Base-by-base conservation (phyloP, 2,113 vertebrate genomes). In the Elachura formosa region DNA sequence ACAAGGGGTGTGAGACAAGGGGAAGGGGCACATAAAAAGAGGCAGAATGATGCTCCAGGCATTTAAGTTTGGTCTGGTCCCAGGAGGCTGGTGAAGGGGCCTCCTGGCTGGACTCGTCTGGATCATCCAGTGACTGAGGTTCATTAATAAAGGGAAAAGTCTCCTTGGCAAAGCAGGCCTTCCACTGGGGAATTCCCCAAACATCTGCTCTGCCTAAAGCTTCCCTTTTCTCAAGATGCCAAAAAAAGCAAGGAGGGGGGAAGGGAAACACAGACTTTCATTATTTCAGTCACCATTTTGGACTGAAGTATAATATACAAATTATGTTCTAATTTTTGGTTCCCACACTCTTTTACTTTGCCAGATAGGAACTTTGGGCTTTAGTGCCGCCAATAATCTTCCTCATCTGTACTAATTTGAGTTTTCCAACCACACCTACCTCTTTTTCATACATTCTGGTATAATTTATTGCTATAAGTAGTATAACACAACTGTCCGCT, bases 131-230 rank as follows among this genome's bases (percentile, higher is more conserved):
- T 73, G 75, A 46, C 54, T 89, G 78, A 76, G 36, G 21, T 45
- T 96, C 85, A 73, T 62, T 81, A 93, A 86, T 67, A 86, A 83
- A 89, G 72, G 56, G 52, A 94, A 90, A 90, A 93, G 62, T 78
- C 88, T 95, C 83, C 46, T 81, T 3, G 9, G 79, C 59, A 95
- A 89, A 86, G 72, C 28, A 90, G 21, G 36, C 72, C 71, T 94
- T 94, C 92, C 72, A 86, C 92, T 66, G 90, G 96, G 96, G 95
- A 96, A 96, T 96, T 96, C 95, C 96, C 95, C 92, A 77, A 72
- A 62, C 9, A 82, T 94, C 90, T 95, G 67, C 75, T 90, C 46
- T 88, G 67, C 72, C 46, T 68, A 77, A 91, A 93, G 71, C 90
- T 96, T 96, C 94, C 79, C 85, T 94, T 93, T 96, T 94, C 94